Evolutionary conservation across 2,797 vertebrate species (phyloP).

Genomic region (Spondyliosoma cantharus): DNA sequence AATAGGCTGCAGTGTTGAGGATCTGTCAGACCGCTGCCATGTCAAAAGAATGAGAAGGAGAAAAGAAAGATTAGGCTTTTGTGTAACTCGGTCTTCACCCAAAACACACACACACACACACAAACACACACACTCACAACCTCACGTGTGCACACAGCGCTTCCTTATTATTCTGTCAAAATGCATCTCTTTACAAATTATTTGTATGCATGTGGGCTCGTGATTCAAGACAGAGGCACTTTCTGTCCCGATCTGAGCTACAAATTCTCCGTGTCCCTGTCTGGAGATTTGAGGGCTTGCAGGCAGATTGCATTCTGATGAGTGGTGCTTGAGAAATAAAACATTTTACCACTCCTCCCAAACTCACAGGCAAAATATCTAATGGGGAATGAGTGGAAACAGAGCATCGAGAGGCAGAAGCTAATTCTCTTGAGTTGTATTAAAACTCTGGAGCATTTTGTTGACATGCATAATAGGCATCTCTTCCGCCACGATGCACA

Average conservation of each 20-base stretch:
- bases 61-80: slow-evolving; percentile 72
- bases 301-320: slow-evolving; percentile 73
- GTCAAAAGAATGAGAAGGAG: slow-evolving; percentile 68
- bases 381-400: slow-evolving; percentile 40
- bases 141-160: slow-evolving; percentile 22
- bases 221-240: slow-evolving; percentile 63
- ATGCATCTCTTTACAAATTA: slow-evolving; percentile 67
- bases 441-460: background rate
- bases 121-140: slow-evolving; percentile 22
- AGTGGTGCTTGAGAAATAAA: slow-evolving; percentile 69
- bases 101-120: slow-evolving; percentile 28
- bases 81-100: slow-evolving; percentile 52
- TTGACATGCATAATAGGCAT: background rate
- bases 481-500: background rate
- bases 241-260: slow-evolving; percentile 60
- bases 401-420: background rate
- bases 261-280: slow-evolving; percentile 67
- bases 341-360: slow-evolving; percentile 50
- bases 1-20: slow-evolving; percentile 68
- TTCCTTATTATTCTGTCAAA: slow-evolving; percentile 69
- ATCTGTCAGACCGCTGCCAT: slow-evolving; percentile 72
- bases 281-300: slow-evolving; percentile 62
- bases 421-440: slow-evolving; percentile 14
- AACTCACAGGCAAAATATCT: slow-evolving; percentile 43
- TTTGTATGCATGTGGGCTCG: slow-evolving; percentile 70